These are phyloP conservation scores for Ptyas mucosa DNA, from an alignment of 2,113 vertebrate genomes.

Conservation along the genomic window DNA sequence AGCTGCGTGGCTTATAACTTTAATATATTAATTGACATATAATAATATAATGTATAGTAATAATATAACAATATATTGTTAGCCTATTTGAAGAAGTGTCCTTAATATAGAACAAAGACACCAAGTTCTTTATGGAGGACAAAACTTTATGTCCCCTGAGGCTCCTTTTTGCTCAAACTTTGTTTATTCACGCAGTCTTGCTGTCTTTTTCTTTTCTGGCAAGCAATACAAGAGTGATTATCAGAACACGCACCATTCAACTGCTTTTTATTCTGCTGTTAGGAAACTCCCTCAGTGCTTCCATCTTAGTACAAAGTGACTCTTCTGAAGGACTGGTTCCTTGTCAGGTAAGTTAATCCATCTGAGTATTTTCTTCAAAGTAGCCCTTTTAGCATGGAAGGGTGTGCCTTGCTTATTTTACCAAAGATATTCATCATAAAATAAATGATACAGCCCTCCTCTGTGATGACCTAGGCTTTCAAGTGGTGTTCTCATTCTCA, in stretches of 20 bases:
- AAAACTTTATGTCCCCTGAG: background rate
- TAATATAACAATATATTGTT: background rate
- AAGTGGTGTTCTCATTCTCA: background rate
- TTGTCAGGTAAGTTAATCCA: background rate
- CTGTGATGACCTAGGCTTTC: background rate
- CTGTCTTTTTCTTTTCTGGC: background rate
- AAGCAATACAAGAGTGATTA: background rate
- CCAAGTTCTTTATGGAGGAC: background rate
- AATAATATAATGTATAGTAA: background rate
- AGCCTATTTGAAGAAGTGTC: background rate
- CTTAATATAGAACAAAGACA: background rate
- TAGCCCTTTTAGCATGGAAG: background rate
- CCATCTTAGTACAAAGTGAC: background rate
- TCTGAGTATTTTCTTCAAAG: background rate
- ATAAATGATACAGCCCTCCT: background rate
- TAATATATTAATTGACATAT: background rate
- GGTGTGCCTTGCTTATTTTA: background rate
- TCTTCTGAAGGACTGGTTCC: background rate
- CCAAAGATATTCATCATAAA: background rate
- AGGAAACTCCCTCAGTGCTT: background rate
- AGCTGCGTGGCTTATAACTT: background rate
- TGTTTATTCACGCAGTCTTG: background rate
- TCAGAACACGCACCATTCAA: background rate
- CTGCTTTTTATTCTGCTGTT: background rate
- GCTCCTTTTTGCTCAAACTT: background rate